A percentile compares a stretch with the other conserved stretches of the same genome.
Evolutionary conservation across 2,113 vertebrate species (phyloP).

Genomic region (Oncorhynchus kisutch): DNA sequence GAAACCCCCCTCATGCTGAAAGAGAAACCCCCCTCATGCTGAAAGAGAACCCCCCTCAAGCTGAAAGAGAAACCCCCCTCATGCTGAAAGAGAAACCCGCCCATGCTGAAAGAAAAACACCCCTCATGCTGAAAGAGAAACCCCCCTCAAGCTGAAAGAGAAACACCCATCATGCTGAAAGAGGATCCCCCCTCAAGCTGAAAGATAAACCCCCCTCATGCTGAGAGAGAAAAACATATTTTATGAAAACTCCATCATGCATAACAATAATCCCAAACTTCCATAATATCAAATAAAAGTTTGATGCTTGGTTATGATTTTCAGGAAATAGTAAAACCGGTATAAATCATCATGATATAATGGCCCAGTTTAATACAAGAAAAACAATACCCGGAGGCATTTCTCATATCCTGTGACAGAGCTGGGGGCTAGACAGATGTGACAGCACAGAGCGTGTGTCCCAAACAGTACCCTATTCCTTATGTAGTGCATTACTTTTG

Average conservation of each 20-base stretch:
- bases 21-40: too few species aligned
- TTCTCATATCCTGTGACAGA: constrained; percentile 65
- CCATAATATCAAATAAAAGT: constrained; percentile 37
- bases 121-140: not conserved
- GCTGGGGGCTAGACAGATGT: constrained; percentile 39
- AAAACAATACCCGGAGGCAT: constrained; percentile 47
- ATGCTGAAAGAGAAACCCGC: not conserved
- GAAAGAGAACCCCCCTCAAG: not conserved
- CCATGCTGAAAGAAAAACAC: not conserved
- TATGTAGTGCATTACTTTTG: too few species aligned
- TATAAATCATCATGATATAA: not conserved
- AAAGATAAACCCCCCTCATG: not conserved
- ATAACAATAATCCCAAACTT: constrained; percentile 16
- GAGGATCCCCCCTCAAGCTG: not conserved
- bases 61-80: not conserved
- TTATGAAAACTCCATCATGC: constrained; percentile 48
- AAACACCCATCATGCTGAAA: not conserved
- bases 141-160: too few species aligned
- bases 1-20: too few species aligned
- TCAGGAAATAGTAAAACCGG: not conserved
- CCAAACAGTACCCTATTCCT: too few species aligned
- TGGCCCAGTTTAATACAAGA: constrained; percentile 58
- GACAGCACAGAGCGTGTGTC: constrained; percentile 26
- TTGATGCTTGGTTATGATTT: not conserved
- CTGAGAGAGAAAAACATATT: constrained; percentile 18